These are phyloP conservation scores for Lepus americanus DNA, from an alignment of 2,113 vertebrate genomes.

Conservation along the genomic window DNA sequence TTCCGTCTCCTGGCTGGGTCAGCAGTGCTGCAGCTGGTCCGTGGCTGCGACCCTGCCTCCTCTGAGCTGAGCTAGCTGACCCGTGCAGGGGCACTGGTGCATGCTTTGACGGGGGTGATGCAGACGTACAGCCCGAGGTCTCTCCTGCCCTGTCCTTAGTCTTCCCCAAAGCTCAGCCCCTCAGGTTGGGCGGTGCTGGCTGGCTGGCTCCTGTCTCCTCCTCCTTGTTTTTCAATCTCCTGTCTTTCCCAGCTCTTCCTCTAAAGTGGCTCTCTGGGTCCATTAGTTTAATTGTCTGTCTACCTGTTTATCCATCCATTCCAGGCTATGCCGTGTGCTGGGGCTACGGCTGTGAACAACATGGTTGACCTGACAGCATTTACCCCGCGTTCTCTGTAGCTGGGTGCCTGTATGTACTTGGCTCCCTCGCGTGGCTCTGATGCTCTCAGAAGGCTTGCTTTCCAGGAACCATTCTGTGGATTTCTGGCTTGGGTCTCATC, in stretches of 20 bases:
- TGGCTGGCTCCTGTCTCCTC: background rate
- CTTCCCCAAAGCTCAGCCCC: background rate
- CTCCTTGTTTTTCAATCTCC: background rate
- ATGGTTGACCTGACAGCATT: background rate
- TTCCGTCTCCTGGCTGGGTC: background rate
- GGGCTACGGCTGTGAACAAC: background rate
- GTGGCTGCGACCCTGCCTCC: background rate
- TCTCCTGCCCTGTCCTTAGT: background rate
- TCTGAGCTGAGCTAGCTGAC: background rate
- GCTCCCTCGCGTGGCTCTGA: background rate
- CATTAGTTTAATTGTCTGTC: background rate
- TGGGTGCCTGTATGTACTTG: background rate
- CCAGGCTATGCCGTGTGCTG: background rate
- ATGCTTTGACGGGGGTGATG: background rate
- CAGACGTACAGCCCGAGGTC: background rate
- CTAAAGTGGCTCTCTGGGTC: background rate
- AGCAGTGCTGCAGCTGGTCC: background rate
- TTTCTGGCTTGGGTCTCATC: constrained; percentile 44
- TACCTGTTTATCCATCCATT: background rate
- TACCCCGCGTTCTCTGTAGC: background rate
- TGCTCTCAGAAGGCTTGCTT: constrained; percentile 35
- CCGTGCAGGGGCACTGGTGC: background rate
- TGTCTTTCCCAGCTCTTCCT: constrained; percentile 4
- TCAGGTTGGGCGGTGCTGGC: background rate
- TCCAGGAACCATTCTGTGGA: constrained; percentile 56